Base-by-base conservation (phyloP, 2,797 vertebrate species). In the Sebastolobus alascanus region DNA sequence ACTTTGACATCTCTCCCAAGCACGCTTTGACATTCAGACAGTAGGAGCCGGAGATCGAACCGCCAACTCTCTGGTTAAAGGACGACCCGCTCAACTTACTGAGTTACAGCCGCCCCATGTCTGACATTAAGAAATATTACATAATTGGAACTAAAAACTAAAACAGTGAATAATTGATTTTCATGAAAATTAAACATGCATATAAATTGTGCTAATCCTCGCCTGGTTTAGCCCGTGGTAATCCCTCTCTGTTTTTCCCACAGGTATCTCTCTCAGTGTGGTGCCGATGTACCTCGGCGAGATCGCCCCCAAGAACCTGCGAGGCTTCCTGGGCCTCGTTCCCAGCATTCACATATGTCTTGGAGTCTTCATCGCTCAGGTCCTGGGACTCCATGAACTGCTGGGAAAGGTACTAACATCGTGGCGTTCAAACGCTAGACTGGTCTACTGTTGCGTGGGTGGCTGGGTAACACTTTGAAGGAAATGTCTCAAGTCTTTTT, bases 211-310 rank as follows among this genome's bases (percentile, higher is more conserved):
- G 18, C 13, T 73, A 2, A 25, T 40, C 3, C 11, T 12, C 2
- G 5, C 2, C 20, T 16, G 8, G 3, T 13, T 29, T 3, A 37
- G 46, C 54, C 22, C 20, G 5, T 61, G 4, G 3, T 80, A 61
- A 80, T 40, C 9, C 1, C 8, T 20, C 13, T 35, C 3, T 50
- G 31, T 8, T n/a, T 22, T 14, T 22, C 54, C 29, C 20, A 1
- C 88, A 98, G 97, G 97, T 25, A 96, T 98, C 78, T 95, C 94
- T 67, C 96, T 98, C 74, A 97, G 97, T 0, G 97, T 97, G 72
- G 97, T 98, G 75, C 97, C 97, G 0, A 98, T 98, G 96, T 98
- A 97, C 89, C 92, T 98, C 25, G 96, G 97, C 72, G 97, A 98
- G 94, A 97, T 98, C 0, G 95, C 97, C 6, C 97, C 97, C 3